Evolutionary conservation across 1,140 invertebrate genomes (phyloP), one percentile per base, ranked within the genome.

Genomic region (Copidosoma floridanum): DNA sequence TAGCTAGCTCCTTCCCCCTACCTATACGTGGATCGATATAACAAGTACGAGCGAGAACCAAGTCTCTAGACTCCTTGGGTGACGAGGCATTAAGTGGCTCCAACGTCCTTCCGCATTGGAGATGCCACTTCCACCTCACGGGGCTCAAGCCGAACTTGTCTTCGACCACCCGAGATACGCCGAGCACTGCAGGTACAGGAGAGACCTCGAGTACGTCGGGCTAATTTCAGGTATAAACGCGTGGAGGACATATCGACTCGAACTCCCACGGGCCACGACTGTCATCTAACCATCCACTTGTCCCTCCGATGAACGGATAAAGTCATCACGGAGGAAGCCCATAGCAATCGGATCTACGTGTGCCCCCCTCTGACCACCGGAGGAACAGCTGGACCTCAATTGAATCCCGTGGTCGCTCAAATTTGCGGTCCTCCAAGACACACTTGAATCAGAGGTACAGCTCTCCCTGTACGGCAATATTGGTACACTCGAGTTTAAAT

Each of bases 211-310:
- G 58, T 61, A n/a, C n/a, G 68, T 64, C 62, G 35, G 44, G 56
- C 66, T 72, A 72, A 71, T 71, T 67, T 59, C 68, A 59, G 55
- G 61, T 68, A n/a, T n/a, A 68, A 70, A 67, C 66, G 66, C 46
- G 29, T 12, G n/a, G 52, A 62, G 57, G 63, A 68, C 61, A 59
- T 64, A 71, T 68, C 66, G 66, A 63, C 63, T 65, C 57, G 61
- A 66, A 53, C 40, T 60, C 32, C 50, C 43, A 29, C 21, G 35
- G 57, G 29, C 41, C 40, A 40, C 47, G 37, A 53, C 48, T 57
- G 21, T 40, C 52, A 50, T 50, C 41, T 23, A 32, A 8, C 20
- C 38, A 40, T 53, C 40, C 20, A 21, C 1, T 2, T 10, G 24
- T 8, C 27, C 32, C 27, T 32, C 20, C 3, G 11, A 18, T 23